A percentile compares a stretch with the other conserved stretches of the same genome.
Evolutionary conservation across 1,140 invertebrate genomes (phyloP).

Genomic region (Drosophila equinoxialis): DNA sequence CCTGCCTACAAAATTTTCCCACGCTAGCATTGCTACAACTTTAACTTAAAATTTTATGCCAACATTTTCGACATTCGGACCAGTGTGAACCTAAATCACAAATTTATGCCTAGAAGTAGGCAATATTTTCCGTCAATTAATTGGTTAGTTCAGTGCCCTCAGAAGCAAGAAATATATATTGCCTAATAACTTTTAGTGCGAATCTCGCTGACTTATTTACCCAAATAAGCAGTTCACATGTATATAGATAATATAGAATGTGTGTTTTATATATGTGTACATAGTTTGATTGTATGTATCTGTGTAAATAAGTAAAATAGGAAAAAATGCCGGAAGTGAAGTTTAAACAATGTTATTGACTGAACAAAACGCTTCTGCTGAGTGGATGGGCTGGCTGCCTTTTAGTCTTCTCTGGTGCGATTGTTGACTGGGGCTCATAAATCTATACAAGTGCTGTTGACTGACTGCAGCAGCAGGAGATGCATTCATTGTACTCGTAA

Average conservation of each 20-base stretch:
- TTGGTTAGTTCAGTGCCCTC: too few relatives aligned
- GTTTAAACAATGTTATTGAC: conserved; percentile 58
- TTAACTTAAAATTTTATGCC: too few relatives aligned
- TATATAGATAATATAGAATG: neutral
- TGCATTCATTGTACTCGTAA: neutral
- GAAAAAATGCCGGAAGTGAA: conserved; percentile 42
- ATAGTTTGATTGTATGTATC: conserved; percentile 30
- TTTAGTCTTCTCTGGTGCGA: neutral
- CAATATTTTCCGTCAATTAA: too few relatives aligned
- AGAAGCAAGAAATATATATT: too few relatives aligned
- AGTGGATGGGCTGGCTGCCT: neutral
- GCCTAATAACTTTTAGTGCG: neutral
- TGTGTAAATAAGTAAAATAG: conserved; percentile 34
- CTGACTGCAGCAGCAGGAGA: conserved; percentile 22
- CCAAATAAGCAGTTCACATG: conserved; percentile 5
- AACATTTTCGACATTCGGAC: too few relatives aligned
- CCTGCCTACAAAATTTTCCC: too few relatives aligned
- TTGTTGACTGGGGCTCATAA: conserved; percentile 58
- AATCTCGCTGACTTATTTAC: conserved; percentile 1
- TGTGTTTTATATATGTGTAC: conserved; percentile 13
- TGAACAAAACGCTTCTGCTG: conserved; percentile 38
- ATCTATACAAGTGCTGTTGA: conserved; percentile 53
- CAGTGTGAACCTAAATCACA: too few relatives aligned
- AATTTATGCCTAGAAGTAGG: too few relatives aligned
- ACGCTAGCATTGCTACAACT: too few relatives aligned